Conservation (phyloP, 35 echinoderm and acorn worm species). For the Hemicentrotus pulcherrimus region DNA sequence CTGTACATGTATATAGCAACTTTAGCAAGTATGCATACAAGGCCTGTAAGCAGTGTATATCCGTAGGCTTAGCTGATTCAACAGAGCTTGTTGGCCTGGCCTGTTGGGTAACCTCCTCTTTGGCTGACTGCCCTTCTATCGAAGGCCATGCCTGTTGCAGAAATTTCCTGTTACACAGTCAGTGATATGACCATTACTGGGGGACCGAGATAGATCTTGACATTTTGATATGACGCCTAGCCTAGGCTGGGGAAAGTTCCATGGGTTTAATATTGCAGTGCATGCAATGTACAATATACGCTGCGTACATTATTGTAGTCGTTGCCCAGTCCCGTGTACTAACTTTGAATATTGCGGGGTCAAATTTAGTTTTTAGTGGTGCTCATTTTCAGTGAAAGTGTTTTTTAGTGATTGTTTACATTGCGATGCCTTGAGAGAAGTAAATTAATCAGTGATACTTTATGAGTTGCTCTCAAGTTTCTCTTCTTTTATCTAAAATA, state of each 20-base stretch:
- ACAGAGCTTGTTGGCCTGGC: not conserved
- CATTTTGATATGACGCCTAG: not conserved
- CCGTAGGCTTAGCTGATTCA: not conserved
- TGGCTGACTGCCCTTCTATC: not conserved
- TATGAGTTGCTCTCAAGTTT: too few species aligned
- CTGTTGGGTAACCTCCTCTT: not conserved
- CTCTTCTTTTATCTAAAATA: too few species aligned
- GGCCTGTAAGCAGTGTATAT: not conserved
- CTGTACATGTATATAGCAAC: not conserved
- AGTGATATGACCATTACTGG: constrained; percentile 1
- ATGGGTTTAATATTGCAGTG: not conserved
- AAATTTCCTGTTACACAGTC: constrained; percentile 11
- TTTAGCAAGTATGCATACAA: too few species aligned
- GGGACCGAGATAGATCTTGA: not conserved
- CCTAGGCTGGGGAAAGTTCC: not conserved
- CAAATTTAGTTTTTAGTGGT: too few species aligned
- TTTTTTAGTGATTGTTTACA: too few species aligned
- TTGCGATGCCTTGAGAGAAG: too few species aligned
- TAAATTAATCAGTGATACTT: too few species aligned
- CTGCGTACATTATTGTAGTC: not conserved
- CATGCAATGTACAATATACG: not conserved
- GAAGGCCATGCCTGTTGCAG: constrained; percentile 5
- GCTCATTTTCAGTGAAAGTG: too few species aligned
- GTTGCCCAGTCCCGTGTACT: too few species aligned
- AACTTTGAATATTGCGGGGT: too few species aligned